Evolutionary conservation across 2,797 vertebrate genomes (phyloP).

Genomic region (Platalea minor): DNA sequence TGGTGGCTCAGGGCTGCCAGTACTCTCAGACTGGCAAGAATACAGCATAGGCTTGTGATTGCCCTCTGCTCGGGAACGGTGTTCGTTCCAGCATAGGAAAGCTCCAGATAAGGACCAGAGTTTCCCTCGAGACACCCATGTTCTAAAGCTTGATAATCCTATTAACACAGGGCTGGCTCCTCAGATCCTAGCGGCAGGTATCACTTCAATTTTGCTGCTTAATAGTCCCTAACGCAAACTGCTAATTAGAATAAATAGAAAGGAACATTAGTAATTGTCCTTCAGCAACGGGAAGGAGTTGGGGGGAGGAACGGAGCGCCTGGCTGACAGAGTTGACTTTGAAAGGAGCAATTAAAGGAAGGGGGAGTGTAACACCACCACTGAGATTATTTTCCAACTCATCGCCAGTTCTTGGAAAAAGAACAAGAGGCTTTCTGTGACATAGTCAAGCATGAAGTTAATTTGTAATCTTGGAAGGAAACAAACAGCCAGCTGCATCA

Average conservation of each 20-base stretch:
- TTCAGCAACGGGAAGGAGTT: conserved; percentile 27
- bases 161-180: background rate
- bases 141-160: background rate
- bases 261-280: conserved; percentile 48
- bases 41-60: accelerated
- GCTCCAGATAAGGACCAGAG: background rate
- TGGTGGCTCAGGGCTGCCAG: background rate
- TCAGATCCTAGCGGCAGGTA: background rate
- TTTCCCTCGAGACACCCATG: background rate
- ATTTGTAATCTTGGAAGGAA: conserved; percentile 29
- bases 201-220: conserved; percentile 25
- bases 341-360: conserved; percentile 23
- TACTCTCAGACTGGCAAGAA: background rate
- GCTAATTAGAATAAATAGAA: conserved; percentile 58
- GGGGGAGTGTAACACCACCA: background rate
- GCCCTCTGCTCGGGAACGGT: background rate
- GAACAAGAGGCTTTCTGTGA: conserved; percentile 1
- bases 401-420: background rate
- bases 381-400: conserved; percentile 11
- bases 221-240: conserved; percentile 4
- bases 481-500: background rate
- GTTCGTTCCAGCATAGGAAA: background rate
- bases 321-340: conserved; percentile 17
- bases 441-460: background rate
- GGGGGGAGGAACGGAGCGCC: background rate